Percentiles rank a stretch among this genome's conserved stretches.
Conservation (phyloP, 1,140 invertebrate species). For the Drosophila ohnishii region DNA sequence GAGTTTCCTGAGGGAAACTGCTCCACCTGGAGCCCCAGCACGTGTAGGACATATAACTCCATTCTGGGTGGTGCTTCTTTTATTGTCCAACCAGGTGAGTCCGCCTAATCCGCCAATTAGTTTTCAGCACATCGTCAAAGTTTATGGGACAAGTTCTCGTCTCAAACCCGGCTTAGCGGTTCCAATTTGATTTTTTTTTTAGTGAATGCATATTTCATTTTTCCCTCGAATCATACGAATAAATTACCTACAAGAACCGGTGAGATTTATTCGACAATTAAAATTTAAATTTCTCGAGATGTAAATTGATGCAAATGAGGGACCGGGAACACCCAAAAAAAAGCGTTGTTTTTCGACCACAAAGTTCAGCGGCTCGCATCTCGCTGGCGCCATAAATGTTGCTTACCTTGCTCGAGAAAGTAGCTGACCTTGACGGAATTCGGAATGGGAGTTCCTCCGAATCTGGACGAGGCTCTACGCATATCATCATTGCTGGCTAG, state of each 20-base stretch:
- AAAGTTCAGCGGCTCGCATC: constrained; percentile 64
- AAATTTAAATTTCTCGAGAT: constrained; percentile 52
- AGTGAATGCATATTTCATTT: constrained; percentile 52
- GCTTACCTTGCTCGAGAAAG: constrained; percentile 77
- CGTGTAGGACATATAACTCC: constrained; percentile 26
- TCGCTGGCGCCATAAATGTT: constrained; percentile 70
- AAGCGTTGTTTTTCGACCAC: constrained; percentile 46
- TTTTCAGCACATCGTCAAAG: constrained; percentile 68
- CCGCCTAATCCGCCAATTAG: constrained; percentile 45
- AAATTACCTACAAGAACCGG: constrained; percentile 48
- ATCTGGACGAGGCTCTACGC: constrained; percentile 12
- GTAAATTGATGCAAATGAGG: constrained; percentile 67
- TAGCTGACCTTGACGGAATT: constrained; percentile 69
- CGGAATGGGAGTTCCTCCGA: constrained; percentile 4
- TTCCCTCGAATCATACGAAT: constrained; percentile 19
- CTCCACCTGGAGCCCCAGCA: constrained; percentile 1
- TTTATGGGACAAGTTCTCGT: constrained; percentile 48
- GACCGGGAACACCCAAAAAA: constrained; percentile 58
- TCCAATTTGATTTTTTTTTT: constrained; percentile 58
- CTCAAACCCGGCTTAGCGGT: constrained; percentile 34
- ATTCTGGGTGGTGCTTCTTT: constrained; percentile 18
- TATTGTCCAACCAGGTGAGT: constrained; percentile 13
- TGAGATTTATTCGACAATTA: constrained; percentile 62
- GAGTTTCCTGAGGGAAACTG: background rate
- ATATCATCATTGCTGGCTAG: constrained; percentile 12